A percentile compares a stretch with the other conserved stretches of the same genome.
phyloP scores from a whole-genome alignment of 2,797 vertebrate genomes.

The Toxotes lorentzi region DNA sequence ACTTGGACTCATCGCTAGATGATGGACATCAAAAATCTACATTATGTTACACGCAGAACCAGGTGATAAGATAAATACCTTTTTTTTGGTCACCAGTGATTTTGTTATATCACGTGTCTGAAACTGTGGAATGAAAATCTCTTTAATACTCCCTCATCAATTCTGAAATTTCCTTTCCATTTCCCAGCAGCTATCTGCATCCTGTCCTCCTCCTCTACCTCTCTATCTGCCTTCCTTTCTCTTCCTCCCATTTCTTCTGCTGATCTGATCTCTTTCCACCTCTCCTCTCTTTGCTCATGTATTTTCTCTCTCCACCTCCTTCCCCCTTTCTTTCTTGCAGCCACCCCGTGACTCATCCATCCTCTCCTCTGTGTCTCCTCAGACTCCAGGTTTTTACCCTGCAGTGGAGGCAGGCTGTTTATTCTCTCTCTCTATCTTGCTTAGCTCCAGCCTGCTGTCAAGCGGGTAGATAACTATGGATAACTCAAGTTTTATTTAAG shows the following conservation, averaged over 20 bases:
- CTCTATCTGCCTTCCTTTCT: constrained; percentile 22
- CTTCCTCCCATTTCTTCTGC: constrained; percentile 13
- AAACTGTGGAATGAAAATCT: not conserved
- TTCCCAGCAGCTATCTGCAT: constrained; percentile 27
- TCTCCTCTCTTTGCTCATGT: not conserved
- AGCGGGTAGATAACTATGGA: constrained; percentile 61
- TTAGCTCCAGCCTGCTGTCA: constrained; percentile 76
- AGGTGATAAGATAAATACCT: not conserved
- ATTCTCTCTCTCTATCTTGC: constrained; percentile 81
- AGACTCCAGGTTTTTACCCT: constrained; percentile 65
- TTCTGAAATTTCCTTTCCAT: constrained; percentile 11
- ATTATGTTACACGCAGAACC: not conserved
- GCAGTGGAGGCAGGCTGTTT: constrained; percentile 67
- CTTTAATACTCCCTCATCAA: not conserved
- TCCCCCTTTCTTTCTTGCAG: constrained; percentile 23
- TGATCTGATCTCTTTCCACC: constrained; percentile 33
- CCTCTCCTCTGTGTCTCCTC: constrained; percentile 68
- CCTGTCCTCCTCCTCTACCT: constrained; percentile 15
- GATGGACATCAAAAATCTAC: not conserved
- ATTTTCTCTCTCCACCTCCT: constrained; percentile 9
- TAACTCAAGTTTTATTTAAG: constrained; percentile 72
- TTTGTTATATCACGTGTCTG: not conserved
- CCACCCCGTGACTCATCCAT: constrained; percentile 62
- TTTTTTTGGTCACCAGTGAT: not conserved
- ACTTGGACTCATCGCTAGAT: not conserved